Percentiles rank a stretch among this genome's conserved stretches.
Conservation (phyloP, 2,888 invertebrate species). For the Gortyna flavago region DNA sequence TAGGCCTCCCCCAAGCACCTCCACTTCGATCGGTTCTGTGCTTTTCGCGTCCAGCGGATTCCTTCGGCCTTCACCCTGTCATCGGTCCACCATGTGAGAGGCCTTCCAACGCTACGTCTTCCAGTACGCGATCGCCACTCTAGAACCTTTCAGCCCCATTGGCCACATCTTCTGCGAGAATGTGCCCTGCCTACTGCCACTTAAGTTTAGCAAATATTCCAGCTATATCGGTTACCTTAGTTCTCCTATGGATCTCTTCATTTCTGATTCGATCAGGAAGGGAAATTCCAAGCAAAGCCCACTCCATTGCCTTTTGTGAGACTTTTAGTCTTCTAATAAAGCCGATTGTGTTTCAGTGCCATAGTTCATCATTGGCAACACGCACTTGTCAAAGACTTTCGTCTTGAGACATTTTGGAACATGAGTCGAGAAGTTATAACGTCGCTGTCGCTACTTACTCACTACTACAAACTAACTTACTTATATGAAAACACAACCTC, state of each 20-base stretch:
- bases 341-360: not conserved
- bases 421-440: not conserved
- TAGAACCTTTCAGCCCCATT: not conserved
- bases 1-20: not conserved
- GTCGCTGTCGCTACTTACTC: not conserved
- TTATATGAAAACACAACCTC: not conserved
- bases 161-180: not conserved
- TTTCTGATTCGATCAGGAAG: not conserved
- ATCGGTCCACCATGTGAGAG: not conserved
- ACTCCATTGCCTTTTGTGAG: not conserved
- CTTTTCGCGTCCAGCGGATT: not conserved
- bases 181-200: not conserved
- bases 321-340: not conserved
- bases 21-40: not conserved
- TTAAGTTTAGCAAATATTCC: not conserved
- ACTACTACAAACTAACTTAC: not conserved
- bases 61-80: not conserved
- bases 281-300: too few relatives aligned
- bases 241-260: not conserved
- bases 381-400: not conserved
- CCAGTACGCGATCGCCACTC: not conserved
- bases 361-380: not conserved
- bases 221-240: not conserved
- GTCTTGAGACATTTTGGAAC: not conserved
- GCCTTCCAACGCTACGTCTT: too few relatives aligned